Base-by-base conservation (phyloP, 2,113 vertebrate genomes). In the Camelus dromedarius region DNA sequence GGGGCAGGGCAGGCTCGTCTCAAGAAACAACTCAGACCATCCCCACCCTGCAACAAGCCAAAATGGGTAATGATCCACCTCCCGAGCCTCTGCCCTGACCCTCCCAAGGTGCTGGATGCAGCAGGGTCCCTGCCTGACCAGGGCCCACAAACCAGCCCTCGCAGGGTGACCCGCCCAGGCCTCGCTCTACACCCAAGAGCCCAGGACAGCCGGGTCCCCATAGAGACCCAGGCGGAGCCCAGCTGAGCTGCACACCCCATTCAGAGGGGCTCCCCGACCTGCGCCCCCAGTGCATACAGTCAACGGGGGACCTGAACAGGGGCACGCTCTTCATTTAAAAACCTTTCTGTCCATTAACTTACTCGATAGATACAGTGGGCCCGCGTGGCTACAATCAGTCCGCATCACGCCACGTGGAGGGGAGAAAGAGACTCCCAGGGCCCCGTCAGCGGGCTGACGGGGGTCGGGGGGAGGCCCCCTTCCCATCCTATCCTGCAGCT, bases 281-380 rank as follows among this genome's bases (percentile, higher is more conserved):
- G 12, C 24, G 62, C 30, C 38, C 13, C 10, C 52, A 0, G 0
- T 3, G 12, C 75, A 5, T 50, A 9, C 0, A 1, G 73, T 52
- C 22, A 13, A 46, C 6, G 1, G 0, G 62, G 62, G 28, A 42
- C 28, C 20, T 28, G 54, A 14, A 6, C 5, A 52, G 52, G 0
- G 6, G 1, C 0, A 0, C 0, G 3, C 0, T 30, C 58, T 35
- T 5, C 1, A 4, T 46, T 48, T 10, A 26, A 26, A 26, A 60
- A 14, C 1, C 64, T 3, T 7, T 42, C 42, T 7, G 19, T n/a
- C 56, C 60, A 11, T 22, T 83, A 10, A 2, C 35, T 30, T 24
- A 58, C 18, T 48, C 11, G 3, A 1, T 7, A 30, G 52, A 2
- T 3, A 0, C 7, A 11, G 0, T 0, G 18, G n/a, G 20, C 24